Conservation (phyloP, 2,113 vertebrate species). For the Helogale parvula region DNA sequence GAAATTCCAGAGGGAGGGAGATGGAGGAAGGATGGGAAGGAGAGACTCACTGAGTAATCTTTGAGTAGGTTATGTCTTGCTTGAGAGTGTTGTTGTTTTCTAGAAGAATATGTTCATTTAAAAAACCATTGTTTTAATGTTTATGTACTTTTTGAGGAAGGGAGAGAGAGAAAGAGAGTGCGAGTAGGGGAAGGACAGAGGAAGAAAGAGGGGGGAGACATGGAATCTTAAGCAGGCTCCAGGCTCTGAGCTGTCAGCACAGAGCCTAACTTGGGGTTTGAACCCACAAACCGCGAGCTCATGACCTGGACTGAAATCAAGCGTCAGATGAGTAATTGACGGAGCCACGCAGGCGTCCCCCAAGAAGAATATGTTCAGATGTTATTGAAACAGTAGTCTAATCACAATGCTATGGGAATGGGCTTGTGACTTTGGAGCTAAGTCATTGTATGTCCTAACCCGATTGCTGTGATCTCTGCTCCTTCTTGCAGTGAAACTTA, state of each 20-base stretch:
- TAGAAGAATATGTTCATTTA: not conserved
- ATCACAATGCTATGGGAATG: not conserved
- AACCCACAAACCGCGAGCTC: too few species aligned
- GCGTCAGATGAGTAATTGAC: too few species aligned
- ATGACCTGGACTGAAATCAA: too few species aligned
- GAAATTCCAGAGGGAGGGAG: not conserved
- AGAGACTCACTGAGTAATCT: not conserved
- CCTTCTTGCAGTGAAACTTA: not conserved
- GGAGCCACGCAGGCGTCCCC: too few species aligned
- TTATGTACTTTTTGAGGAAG: too few species aligned
- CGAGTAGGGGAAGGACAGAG: too few species aligned
- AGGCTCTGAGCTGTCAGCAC: too few species aligned
- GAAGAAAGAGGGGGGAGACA: too few species aligned
- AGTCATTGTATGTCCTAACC: not conserved
- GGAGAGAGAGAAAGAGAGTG: too few species aligned
- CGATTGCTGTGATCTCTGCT: not conserved
- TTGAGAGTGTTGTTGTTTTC: not conserved
- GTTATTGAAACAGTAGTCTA: not conserved
- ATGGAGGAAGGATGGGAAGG: not conserved
- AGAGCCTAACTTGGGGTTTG: too few species aligned
- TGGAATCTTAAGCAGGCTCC: too few species aligned
- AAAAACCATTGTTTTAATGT: too few species aligned
- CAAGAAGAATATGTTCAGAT: not conserved
- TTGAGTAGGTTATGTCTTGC: not conserved
- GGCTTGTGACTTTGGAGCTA: not conserved